Conservation (phyloP, 2,888 invertebrate species). For the Eilema caniola region DNA sequence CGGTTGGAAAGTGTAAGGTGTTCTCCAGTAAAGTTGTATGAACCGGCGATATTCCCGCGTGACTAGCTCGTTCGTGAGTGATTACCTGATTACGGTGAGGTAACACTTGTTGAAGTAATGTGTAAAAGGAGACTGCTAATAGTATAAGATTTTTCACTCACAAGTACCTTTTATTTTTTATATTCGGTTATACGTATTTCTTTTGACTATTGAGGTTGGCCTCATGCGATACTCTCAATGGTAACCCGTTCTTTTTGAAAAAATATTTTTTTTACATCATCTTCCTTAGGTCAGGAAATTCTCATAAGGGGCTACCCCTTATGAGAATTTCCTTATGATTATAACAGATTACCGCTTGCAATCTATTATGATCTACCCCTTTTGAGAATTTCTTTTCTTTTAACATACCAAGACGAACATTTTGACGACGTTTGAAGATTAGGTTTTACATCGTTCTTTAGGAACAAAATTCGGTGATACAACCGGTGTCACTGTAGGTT, state of each 20-base stretch:
- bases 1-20: constrained; percentile 45
- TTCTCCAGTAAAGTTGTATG: constrained; percentile 50
- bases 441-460: too few relatives aligned
- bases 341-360: too few relatives aligned
- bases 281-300: too few relatives aligned
- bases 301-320: too few relatives aligned
- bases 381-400: background rate
- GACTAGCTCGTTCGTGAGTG: constrained; percentile 56
- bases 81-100: constrained; percentile 52
- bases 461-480: too few relatives aligned
- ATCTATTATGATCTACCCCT: too few relatives aligned
- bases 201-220: background rate
- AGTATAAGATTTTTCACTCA: constrained; percentile 9
- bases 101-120: constrained; percentile 66
- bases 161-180: background rate
- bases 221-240: background rate
- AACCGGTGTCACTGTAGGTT: too few relatives aligned
- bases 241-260: background rate
- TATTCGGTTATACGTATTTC: background rate
- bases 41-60: constrained; percentile 56
- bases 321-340: too few relatives aligned
- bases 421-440: too few relatives aligned
- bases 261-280: too few relatives aligned
- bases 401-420: too few relatives aligned
- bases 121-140: constrained; percentile 12